Percentiles rank a stretch among this genome's conserved stretches.
Conservation (phyloP, 1,140 invertebrate genomes). For the Danaus melanippus region DNA sequence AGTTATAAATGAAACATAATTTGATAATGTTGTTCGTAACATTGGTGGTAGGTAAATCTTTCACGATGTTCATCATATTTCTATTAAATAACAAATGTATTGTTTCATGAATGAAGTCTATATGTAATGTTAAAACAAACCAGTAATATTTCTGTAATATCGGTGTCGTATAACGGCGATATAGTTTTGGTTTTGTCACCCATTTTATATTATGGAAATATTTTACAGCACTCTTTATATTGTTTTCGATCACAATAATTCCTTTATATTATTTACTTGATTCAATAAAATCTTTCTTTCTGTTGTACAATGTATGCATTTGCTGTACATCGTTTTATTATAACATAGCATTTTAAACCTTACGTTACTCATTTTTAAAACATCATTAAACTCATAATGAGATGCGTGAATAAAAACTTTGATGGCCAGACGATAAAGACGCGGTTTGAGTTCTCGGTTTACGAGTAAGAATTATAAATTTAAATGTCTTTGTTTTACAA, state of each 20-base stretch:
- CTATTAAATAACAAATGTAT: too few relatives aligned
- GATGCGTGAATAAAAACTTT: constrained; percentile 13
- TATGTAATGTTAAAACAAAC: constrained; percentile 16
- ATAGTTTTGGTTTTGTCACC: constrained; percentile 11
- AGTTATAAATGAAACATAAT: too few relatives aligned
- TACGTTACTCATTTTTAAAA: not conserved
- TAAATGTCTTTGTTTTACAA: constrained; percentile 30
- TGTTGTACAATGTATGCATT: too few relatives aligned
- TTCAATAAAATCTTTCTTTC: not conserved
- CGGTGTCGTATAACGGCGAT: constrained; percentile 15
- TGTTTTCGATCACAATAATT: not conserved
- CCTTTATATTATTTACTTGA: constrained; percentile 1
- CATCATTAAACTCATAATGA: constrained; percentile 7
- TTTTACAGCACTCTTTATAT: not conserved
- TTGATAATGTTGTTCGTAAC: too few relatives aligned
- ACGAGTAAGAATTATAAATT: constrained; percentile 34
- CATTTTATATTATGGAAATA: constrained; percentile 6
- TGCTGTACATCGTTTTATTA: too few relatives aligned
- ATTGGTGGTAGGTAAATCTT: too few relatives aligned
- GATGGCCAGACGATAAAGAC: constrained; percentile 16
- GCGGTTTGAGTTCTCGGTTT: constrained; percentile 16
- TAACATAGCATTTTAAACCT: too few relatives aligned
- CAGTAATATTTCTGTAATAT: constrained; percentile 11
- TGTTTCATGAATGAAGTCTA: constrained; percentile 14
- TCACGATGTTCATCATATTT: too few relatives aligned